Evolutionary conservation across 23 tunicate genomes (phyloP).

Genomic region (Diplosoma virens): DNA sequence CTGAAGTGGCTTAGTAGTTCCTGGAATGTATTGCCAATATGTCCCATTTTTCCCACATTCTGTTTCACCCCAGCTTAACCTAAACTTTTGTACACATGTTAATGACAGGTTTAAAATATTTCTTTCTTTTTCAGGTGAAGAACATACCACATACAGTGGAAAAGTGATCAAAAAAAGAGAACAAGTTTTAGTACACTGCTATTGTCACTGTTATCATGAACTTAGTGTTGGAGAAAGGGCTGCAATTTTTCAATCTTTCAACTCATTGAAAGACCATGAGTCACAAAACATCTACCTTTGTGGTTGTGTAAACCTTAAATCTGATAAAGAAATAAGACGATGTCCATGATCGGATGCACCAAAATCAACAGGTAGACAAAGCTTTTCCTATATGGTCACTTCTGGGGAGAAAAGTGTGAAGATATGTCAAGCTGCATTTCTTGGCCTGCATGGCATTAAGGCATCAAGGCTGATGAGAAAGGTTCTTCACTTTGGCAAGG

Average conservation of each 20-base stretch:
- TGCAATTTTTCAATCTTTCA: neutral
- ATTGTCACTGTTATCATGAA: neutral
- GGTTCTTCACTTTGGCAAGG: constrained; percentile 2
- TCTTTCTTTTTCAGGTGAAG: constrained; percentile 18
- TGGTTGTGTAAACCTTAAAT: neutral
- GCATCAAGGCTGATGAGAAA: constrained; percentile 11
- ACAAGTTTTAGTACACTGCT: neutral
- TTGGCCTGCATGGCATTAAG: constrained; percentile 20
- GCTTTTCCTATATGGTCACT: neutral
- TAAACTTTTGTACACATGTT: too few relatives aligned
- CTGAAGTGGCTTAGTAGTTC: too few relatives aligned
- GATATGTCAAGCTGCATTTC: constrained; percentile 26
- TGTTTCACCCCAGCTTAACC: too few relatives aligned
- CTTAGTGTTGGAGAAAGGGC: constrained; percentile 4
- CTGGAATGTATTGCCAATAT: too few relatives aligned
- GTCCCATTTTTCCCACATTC: too few relatives aligned
- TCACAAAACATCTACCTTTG: neutral
- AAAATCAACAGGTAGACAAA: neutral
- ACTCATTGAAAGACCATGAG: neutral
- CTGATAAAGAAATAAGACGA: neutral
- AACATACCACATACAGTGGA: constrained; percentile 4
- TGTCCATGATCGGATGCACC: neutral
- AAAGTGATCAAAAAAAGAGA: neutral
- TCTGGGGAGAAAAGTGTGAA: neutral
- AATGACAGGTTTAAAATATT: too few relatives aligned